A percentile compares a stretch with the other conserved stretches of the same genome.
phyloP scores from a whole-genome alignment of 2,113 vertebrate species.

The Centropristis striata region DNA sequence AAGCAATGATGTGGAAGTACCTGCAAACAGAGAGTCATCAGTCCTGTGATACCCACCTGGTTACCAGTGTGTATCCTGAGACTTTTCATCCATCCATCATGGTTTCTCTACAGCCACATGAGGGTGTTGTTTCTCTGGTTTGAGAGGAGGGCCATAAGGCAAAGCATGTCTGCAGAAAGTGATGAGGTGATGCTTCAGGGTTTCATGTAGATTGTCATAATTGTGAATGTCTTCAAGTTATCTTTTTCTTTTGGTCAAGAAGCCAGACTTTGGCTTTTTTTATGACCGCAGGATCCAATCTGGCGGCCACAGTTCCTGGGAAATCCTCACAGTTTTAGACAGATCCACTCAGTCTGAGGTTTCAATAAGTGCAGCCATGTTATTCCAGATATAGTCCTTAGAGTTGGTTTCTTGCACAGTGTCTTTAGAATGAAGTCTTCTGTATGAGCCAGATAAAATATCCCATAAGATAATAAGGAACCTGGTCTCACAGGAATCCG shows the following conservation, averaged over 20 bases:
- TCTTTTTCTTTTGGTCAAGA: constrained; percentile 37
- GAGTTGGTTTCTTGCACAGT: neutral
- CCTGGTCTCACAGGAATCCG: too few species aligned
- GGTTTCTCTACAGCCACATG: neutral
- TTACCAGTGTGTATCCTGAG: constrained; percentile 13
- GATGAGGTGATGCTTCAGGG: neutral
- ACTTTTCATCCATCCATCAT: neutral
- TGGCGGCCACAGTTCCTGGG: neutral
- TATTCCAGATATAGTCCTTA: neutral
- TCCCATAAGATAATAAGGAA: too few species aligned
- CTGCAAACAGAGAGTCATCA: neutral
- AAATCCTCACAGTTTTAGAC: neutral
- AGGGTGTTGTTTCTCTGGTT: constrained; percentile 2
- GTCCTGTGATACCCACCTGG: constrained; percentile 22
- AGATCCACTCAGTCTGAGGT: neutral
- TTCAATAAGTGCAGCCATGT: neutral
- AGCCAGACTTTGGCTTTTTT: constrained; percentile 55
- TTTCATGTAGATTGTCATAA: constrained; percentile 58
- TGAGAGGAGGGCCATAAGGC: constrained; percentile 16
- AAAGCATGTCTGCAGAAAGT: constrained; percentile 10
- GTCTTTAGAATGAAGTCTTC: constrained; percentile 2
- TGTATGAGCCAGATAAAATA: neutral
- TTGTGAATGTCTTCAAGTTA: constrained; percentile 18
- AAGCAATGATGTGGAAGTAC: constrained; percentile 11
- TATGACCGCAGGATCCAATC: neutral